phyloP scores from a whole-genome alignment of 1,140 invertebrate species.

The Drosophila funebris region DNA sequence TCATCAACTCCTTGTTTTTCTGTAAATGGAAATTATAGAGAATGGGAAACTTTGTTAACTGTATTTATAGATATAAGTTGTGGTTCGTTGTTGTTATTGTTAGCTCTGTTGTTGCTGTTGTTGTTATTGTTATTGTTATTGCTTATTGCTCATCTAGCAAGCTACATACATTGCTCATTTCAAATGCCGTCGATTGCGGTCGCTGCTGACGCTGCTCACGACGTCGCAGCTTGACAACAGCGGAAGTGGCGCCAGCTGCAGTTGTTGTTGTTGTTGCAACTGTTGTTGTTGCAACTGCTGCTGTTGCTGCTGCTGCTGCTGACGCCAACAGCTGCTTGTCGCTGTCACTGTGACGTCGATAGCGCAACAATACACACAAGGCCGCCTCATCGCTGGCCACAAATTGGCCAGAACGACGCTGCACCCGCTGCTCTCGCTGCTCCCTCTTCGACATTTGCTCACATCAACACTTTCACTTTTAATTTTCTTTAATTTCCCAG shows the following conservation, averaged over 20 bases:
- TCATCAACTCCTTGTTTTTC: slow-evolving; percentile 89
- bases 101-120: too few relatives aligned
- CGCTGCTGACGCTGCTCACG: slow-evolving; percentile 55
- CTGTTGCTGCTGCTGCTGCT: slow-evolving; percentile 8
- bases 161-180: slow-evolving; percentile 73
- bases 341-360: slow-evolving; percentile 54
- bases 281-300: neutral
- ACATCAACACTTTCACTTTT: slow-evolving; percentile 30
- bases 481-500: neutral
- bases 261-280: slow-evolving; percentile 2
- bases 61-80: slow-evolving; percentile 14
- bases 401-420: slow-evolving; percentile 64
- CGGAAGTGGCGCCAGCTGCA: slow-evolving; percentile 60
- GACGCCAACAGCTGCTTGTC: slow-evolving; percentile 5
- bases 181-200: slow-evolving; percentile 64
- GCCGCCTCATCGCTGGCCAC: slow-evolving; percentile 54
- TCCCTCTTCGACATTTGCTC: slow-evolving; percentile 25
- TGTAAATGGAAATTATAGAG: slow-evolving; percentile 84
- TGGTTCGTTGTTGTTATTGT: neutral
- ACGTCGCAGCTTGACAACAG: slow-evolving; percentile 54
- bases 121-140: neutral
- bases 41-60: neutral
- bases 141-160: slow-evolving; percentile 37
- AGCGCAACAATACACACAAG: slow-evolving; percentile 52
- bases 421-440: slow-evolving; percentile 18